Base-by-base conservation (phyloP, 2,797 vertebrate species). In the Botia kubotai region DNA sequence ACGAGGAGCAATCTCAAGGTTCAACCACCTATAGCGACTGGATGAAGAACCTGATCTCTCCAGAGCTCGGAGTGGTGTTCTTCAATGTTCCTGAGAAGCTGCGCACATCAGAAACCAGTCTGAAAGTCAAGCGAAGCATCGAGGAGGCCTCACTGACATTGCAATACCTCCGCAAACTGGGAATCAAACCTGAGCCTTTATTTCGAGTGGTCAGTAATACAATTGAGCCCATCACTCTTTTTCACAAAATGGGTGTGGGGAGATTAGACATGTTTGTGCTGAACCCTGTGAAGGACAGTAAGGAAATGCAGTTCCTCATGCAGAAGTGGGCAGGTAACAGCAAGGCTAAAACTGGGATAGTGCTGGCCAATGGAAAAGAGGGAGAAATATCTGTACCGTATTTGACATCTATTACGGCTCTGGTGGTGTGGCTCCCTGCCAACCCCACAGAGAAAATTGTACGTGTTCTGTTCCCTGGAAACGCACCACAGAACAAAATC, bases 291-390 rank as follows among this genome's bases (percentile, higher is more conserved):
- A 98, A 97, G 86, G 98, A 99, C 87, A 98, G 97, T 89, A 98
- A 99, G 90, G 98, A 99, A 90, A 98, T 99, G 98, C 97, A 98
- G 76, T 99, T 99, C 88, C 94, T 99, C 80, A 99, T 99, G 97
- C 97, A 99, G 75, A 98, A 97, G 87, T 99, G 98, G 98, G 96
- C 97, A 7, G 98, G 98, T 2, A 98, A 98, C 80, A 98, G 98
- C 89, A 99, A 99, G 89, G 98, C 97, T 82, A 99, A 98, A 90
- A 99, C 97, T 26, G 98, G 98, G 7, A 97, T 99, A 26, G 92
- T 98, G 86, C 93, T 99, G 0, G 93, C 96, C 81, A 99, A 89
- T 57, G 98, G 98, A 52, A 98, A 98, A 83, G 98, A 99, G 88
- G 97, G 97, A 77, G 97, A 99, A 92, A 99, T 99, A 87, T 99